A percentile compares a stretch with the other conserved stretches of the same genome.
phyloP scores from a whole-genome alignment of 2,113 vertebrate species.

The Pitta sordida region DNA sequence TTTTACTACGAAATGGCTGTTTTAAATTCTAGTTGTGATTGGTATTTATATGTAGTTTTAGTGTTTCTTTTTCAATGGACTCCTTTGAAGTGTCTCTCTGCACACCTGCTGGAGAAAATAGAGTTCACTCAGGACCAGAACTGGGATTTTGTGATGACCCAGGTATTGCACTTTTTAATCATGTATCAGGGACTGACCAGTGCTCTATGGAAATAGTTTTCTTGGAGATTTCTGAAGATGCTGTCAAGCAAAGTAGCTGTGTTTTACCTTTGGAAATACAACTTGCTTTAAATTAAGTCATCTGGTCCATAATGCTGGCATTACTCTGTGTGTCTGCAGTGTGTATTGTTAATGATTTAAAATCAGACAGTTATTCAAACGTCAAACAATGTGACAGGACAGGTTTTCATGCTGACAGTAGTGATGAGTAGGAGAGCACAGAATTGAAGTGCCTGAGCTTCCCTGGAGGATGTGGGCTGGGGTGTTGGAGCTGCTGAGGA shows the following conservation, averaged over 20 bases:
- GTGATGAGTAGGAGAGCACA: background rate
- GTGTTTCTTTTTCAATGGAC: background rate
- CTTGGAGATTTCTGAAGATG: background rate
- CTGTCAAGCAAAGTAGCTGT: background rate
- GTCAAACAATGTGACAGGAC: background rate
- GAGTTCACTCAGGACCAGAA: background rate
- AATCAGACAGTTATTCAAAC: background rate
- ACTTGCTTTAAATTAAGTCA: background rate
- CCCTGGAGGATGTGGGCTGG: background rate
- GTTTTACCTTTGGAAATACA: background rate
- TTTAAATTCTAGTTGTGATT: background rate
- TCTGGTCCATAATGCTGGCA: background rate
- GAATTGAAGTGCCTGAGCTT: background rate
- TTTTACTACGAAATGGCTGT: background rate
- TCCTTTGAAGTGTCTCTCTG: background rate
- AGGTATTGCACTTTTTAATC: background rate
- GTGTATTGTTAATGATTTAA: background rate
- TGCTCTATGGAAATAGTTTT: background rate
- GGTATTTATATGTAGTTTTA: background rate
- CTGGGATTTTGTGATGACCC: background rate
- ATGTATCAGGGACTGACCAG: background rate
- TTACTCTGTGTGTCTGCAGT: background rate
- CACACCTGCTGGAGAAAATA: background rate
- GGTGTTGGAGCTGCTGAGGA: background rate
- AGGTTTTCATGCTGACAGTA: background rate